Evolutionary conservation across 2,888 invertebrate species (phyloP), one percentile per base, ranked within the genome.

Genomic region (Ametastegia equiseti): DNA sequence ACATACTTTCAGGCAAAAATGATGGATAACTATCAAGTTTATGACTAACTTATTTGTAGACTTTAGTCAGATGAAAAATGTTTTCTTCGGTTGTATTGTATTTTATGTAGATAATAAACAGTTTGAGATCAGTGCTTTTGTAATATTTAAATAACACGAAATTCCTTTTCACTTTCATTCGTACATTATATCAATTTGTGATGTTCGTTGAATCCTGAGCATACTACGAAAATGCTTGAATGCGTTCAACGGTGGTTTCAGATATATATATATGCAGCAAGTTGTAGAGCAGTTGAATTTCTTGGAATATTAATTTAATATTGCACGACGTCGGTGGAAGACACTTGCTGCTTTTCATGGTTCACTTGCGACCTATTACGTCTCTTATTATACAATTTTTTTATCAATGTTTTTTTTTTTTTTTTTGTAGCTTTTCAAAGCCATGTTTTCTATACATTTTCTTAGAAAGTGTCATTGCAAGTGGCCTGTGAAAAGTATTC

Each of bases 271-370:
- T 42, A 13, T 47, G 47, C 78, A 78, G 78, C 78, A 78, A 78
- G 78, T 60, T 78, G 78, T 63, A 78, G 39, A 63, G 57, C 78
- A 78, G 42, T 78, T 60, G 23, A 78, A 78, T 42, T 27, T 78
- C 42, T 42, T 63, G 27, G 15, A 60, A 78, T 78, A 63, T 39
- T 63, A 42, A 78, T 78, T 78, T 60, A 78, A 60, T 78, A 78
- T 78, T 78, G 78, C 78, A 78, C 73, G 33, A 73, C 78, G 57
- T 78, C 78, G 78, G 23, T 78, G 78, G 78, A 78, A 78, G 78
- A 78, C 78, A 78, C 78, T 78, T 78, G 78, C 78, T 78, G 78
- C 60, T 78, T 78, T 42, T 78, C 39, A 78, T 78, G 60, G 57
- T 78, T 78, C 60, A 45, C 57, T 60, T n/a, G n/a, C 30, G 15